Conservation (phyloP, 2,113 vertebrate genomes). For the Apteryx owenii region DNA sequence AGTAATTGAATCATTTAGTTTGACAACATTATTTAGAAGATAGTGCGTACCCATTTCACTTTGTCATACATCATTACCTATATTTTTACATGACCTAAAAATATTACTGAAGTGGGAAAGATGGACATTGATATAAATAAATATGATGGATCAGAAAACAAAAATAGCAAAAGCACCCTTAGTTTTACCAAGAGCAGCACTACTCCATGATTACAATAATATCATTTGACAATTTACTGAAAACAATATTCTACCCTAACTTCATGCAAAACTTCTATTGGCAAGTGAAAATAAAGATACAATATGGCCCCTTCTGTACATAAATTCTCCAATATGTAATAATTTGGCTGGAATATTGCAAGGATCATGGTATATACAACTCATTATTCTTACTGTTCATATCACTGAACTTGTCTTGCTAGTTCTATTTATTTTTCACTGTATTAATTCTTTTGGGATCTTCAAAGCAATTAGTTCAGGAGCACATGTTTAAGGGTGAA, state of each 20-base stretch:
- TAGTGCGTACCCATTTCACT: background rate
- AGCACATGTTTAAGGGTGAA: conserved; percentile 62
- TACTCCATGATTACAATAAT: background rate
- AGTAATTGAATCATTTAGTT: background rate
- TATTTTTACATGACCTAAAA: background rate
- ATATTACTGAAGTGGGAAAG: background rate
- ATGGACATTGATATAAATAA: background rate
- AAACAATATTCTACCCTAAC: background rate
- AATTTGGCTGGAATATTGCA: background rate
- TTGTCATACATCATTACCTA: background rate
- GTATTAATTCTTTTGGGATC: conserved; percentile 30
- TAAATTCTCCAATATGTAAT: background rate
- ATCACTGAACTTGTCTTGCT: conserved; percentile 12
- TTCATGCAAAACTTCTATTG: background rate
- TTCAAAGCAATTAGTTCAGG: conserved; percentile 70
- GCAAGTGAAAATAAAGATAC: background rate
- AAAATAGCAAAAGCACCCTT: background rate
- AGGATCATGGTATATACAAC: background rate
- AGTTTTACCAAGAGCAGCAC: background rate
- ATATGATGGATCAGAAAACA: background rate
- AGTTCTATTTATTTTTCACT: conserved; percentile 48
- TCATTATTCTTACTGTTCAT: conserved; percentile 7
- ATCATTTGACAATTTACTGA: background rate
- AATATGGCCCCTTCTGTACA: background rate
- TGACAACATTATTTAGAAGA: background rate